These are phyloP conservation scores for Sebastes variabilis DNA, from an alignment of 2,797 vertebrate species.

Conservation along the genomic window DNA sequence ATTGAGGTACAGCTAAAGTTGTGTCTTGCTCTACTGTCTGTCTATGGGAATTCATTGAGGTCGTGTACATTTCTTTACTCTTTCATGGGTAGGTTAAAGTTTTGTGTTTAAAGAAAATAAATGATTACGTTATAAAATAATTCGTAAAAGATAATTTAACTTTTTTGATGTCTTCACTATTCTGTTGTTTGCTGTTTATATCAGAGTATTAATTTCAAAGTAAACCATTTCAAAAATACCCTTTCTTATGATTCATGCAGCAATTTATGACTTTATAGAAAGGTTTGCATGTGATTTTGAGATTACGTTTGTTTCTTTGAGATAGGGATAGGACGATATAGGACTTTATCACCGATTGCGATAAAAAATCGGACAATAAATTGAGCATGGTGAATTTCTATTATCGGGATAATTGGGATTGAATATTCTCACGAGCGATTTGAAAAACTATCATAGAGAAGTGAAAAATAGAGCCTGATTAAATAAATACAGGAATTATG, in stretches of 20 bases:
- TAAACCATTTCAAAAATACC: background rate
- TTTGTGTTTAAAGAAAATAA: background rate
- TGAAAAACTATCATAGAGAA: too few species aligned
- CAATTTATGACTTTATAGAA: background rate
- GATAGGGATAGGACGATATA: too few species aligned
- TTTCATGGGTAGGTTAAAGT: background rate
- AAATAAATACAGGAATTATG: too few species aligned
- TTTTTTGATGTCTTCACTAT: too few species aligned
- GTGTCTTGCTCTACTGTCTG: background rate
- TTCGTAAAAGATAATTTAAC: too few species aligned
- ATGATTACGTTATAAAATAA: background rate
- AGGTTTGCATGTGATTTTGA: background rate
- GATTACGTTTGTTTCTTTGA: too few species aligned
- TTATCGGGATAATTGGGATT: too few species aligned
- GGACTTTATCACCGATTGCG: fast-evolving
- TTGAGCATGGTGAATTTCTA: too few species aligned
- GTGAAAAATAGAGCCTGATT: too few species aligned
- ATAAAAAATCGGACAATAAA: too few species aligned
- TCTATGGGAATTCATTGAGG: background rate
- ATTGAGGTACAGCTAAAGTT: background rate
- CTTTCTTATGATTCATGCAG: background rate
- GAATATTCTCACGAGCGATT: too few species aligned
- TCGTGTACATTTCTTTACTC: background rate
- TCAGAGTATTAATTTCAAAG: background rate
- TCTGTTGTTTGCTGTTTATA: background rate